phyloP scores from a whole-genome alignment of 2,797 vertebrate species.

The Phalloptychus januarius region DNA sequence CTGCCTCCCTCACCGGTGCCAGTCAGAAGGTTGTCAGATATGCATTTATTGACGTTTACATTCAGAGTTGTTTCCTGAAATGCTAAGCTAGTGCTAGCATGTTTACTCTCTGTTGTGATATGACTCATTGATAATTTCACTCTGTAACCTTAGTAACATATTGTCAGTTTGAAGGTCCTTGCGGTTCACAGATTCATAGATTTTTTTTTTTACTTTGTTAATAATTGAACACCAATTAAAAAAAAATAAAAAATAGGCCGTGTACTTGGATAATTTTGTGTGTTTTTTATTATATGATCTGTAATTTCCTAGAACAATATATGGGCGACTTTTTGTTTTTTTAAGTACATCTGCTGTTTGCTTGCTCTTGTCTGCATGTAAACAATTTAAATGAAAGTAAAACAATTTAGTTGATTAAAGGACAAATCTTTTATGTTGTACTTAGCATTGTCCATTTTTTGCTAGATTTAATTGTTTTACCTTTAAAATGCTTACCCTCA shows the following conservation, averaged over 20 bases:
- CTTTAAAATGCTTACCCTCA: not conserved
- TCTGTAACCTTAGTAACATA: not conserved
- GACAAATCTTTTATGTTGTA: not conserved
- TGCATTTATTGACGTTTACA: not conserved
- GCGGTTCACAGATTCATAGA: not conserved
- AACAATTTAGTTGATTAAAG: not conserved
- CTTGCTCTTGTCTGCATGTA: not conserved
- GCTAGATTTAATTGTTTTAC: no score
- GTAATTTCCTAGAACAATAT: not conserved
- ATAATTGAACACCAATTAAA: not conserved
- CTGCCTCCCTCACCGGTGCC: not conserved
- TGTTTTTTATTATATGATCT: not conserved
- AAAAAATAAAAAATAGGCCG: not conserved
- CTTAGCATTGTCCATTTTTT: not conserved
- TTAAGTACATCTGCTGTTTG: not conserved
- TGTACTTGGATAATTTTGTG: not conserved
- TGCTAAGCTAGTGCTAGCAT: not conserved
- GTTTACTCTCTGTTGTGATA: not conserved
- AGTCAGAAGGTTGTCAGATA: not conserved
- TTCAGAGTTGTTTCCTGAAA: not conserved
- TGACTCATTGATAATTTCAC: not conserved
- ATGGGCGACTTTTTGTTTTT: not conserved
- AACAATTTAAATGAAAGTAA: not conserved
- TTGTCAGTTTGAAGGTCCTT: not conserved
- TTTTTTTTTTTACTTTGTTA: not conserved